phyloP scores from a whole-genome alignment of 2,888 invertebrate genomes.

The Hydrotaea diabolus region DNA sequence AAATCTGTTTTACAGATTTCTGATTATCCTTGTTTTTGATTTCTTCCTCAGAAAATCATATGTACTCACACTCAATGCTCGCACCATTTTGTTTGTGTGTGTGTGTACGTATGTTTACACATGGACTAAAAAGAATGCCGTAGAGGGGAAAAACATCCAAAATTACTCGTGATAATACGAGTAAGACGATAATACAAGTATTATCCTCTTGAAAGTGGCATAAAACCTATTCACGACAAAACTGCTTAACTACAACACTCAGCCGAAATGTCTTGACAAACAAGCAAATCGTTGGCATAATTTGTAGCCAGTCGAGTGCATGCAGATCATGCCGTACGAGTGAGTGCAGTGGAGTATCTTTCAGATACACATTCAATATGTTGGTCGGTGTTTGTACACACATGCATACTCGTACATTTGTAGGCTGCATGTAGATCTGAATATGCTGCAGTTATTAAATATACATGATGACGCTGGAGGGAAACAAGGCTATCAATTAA shows the following conservation, averaged over 20 bases:
- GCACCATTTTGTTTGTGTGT: no score
- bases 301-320: background rate
- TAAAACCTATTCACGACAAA: no score
- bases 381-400: no score
- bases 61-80: no score
- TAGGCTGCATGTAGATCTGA: no score
- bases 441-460: background rate
- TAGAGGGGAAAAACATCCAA: background rate
- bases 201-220: no score
- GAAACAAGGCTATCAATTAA: conserved; percentile 11
- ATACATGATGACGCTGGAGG: conserved; percentile 3
- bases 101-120: no score
- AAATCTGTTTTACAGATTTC: conserved; percentile 56
- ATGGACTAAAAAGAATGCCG: background rate
- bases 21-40: background rate
- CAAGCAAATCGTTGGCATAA: background rate
- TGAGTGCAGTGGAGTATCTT: no score
- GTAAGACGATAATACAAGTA: no score
- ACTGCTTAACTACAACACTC: background rate
- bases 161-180: background rate
- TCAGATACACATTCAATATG: no score
- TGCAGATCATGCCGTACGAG: no score
- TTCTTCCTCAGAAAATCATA: background rate
- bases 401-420: no score
- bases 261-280: background rate